Evolutionary conservation across 2,888 invertebrate species (phyloP), one percentile per base, ranked within the genome.

Genomic region (Hedychridium roseum): DNA sequence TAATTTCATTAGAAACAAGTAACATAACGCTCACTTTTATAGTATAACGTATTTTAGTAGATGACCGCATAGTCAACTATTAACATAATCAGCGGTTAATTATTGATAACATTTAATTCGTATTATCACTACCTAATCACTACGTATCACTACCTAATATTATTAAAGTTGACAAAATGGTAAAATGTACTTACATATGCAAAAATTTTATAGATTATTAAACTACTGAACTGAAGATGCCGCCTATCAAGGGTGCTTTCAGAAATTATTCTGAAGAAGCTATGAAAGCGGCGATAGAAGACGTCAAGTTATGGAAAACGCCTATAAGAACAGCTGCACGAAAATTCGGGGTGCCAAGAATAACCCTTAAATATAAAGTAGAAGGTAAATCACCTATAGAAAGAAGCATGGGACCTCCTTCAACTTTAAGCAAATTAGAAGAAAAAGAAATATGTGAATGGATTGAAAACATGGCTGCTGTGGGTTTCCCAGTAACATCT

Each of bases 401-500:
- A 40, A 18, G 23, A 7, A 41, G 18, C 28, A 20, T 27, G 14
- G 50, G 45, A 9, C 50, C 50, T 23, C 21, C 30, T 3, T n/a
- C 50, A 26, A 23, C 43, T 34, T 38, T 54, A 23, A 35, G 46
- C 17, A 7, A 12, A 27, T 37, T 31, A 23, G 53, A 53, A 38
- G 42, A 49, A n/a, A 14, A 38, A 12, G 20, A 18, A n/a, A 17
- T 53, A 14, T 35, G 28, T n/a, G 12, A 37, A 26, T 68, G 66
- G 68, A 55, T 68, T 17, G 17, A 54, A 5, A 42, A 60, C 27
- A 44, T 60, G 36, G 57, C 57, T 17, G 54, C 62, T 37, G 41
- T 50, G 14, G 68, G 68, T 23, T 66, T 70, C 54, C 71, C 69
- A 27, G 47, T 69, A 1, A 62, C 64, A 7, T 66, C 64, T 57